Base-by-base conservation (phyloP, 2,797 vertebrate genomes). In the Macroramphosus scolopax region DNA sequence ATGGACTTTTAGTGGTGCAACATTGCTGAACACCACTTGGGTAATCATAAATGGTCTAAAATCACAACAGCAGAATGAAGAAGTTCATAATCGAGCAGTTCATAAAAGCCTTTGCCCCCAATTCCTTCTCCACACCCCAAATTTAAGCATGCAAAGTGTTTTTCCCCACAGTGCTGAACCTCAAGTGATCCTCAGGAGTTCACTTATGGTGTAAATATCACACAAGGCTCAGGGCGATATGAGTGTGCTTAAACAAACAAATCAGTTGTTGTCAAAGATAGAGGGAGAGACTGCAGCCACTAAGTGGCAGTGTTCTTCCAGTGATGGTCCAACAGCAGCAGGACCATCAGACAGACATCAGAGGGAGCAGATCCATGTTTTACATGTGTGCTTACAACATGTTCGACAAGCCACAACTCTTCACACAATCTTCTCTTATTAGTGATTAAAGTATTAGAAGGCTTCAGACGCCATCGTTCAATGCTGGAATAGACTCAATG, bases 281-380 rank as follows among this genome's bases (percentile, higher is more conserved):
- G 63, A 72, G 44, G 49, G 64, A 24, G 22, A 49, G 5, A 17
- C 36, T 60, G 13, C 50, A 6, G 56, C 82, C 90, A 89, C 88
- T 79, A 55, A 87, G 88, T 78, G 89, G 89, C 89, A 89, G 90
- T 88, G 77, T 90, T 84, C 78, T 56, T 80, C 77, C 75, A 87
- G 61, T 37, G 63, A 80, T 86, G 52, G 46, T 7, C 8, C 25
- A 9, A 18, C 37, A 43, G 7, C 40, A 8, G 40, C 38, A 10
- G 32, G 44, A 12, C 31, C 13, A 5, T 33, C 39, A 51, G 35
- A 36, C 22, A 5, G 0, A 30, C 65, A 49, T 32, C 24, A 24
- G 8, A 18, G 39, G 44, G 59, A 77, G 54, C 39, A 13, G 6
- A 44, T 11, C 45, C 54, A 24, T 60, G 64, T 69, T 64, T 36